A percentile compares a stretch with the other conserved stretches of the same genome.
phyloP scores from a whole-genome alignment of 2,888 invertebrate species.

The Aelia acuminata region DNA sequence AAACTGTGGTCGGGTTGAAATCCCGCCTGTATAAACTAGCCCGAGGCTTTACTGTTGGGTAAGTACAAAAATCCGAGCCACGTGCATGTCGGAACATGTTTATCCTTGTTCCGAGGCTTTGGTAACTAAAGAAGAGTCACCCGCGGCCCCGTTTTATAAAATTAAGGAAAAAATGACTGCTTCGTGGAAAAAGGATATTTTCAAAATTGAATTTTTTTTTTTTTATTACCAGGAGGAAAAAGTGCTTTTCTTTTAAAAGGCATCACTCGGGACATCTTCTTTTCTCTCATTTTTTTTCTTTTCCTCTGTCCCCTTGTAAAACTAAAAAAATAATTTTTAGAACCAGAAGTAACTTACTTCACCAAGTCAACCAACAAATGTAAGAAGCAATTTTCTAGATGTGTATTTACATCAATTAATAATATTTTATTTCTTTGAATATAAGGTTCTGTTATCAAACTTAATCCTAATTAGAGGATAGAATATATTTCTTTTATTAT shows the following conservation, averaged over 20 bases:
- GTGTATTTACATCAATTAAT: too few species aligned
- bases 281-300: background rate
- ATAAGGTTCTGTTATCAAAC: too few species aligned
- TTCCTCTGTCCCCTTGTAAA: background rate
- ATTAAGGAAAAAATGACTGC: background rate
- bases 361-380: too few species aligned
- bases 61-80: background rate
- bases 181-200: background rate
- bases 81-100: background rate
- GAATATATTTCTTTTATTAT: too few species aligned
- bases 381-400: too few species aligned
- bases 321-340: background rate
- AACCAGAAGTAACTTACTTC: too few species aligned
- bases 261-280: background rate
- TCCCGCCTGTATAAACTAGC: background rate
- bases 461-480: too few species aligned
- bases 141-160: background rate
- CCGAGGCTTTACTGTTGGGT: background rate
- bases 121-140: background rate
- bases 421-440: too few species aligned
- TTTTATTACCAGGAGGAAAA: background rate
- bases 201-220: constrained; percentile 7
- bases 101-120: background rate
- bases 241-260: background rate
- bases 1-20: background rate